A percentile compares a stretch with the other conserved stretches of the same genome.
Evolutionary conservation across 2,888 invertebrate species (phyloP).

Genomic region (Petrolisthes manimaculis): DNA sequence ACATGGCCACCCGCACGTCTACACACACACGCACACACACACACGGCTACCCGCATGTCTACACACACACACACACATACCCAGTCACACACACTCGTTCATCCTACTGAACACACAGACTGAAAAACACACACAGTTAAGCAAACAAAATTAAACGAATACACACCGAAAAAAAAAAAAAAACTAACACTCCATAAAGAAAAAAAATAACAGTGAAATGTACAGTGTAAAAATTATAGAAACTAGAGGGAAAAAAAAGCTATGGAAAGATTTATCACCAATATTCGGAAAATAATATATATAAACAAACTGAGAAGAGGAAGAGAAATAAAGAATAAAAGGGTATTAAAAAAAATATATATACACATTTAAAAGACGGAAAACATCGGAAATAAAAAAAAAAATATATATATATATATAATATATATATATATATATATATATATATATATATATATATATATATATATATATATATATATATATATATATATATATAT

Average conservation of each 20-base stretch:
- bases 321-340: too few species aligned
- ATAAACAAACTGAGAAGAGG: too few species aligned
- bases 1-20: not conserved
- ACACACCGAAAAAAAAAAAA: not conserved
- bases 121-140: not conserved
- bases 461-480: slow-evolving; percentile 3
- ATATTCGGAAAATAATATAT: not conserved
- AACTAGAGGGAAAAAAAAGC: not conserved
- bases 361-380: too few species aligned
- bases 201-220: not conserved
- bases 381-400: too few species aligned
- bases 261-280: not conserved
- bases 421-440: not conserved
- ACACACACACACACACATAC: not conserved
- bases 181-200: not conserved
- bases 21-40: not conserved
- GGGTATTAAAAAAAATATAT: too few species aligned
- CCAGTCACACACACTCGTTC: not conserved
- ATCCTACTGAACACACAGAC: not conserved
- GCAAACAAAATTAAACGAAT: not conserved
- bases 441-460: not conserved
- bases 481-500: not conserved
- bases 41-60: not conserved
- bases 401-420: too few species aligned
- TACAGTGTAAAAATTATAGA: not conserved